Base-by-base conservation (phyloP, 2,797 vertebrate genomes). In the Sparus aurata region DNA sequence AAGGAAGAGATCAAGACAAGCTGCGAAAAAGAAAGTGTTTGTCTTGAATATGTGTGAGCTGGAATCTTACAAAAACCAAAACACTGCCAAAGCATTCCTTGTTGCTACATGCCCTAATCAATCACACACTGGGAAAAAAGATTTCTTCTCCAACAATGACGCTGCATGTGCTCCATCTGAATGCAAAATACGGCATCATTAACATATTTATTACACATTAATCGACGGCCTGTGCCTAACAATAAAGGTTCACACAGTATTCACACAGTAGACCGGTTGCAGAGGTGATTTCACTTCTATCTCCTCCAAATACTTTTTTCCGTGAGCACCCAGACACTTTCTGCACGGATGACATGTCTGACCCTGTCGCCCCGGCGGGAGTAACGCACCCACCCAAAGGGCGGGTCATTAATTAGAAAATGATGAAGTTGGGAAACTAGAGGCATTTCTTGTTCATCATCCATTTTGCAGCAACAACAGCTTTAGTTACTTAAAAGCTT, bases 41-140 rank as follows among this genome's bases (percentile, higher is more conserved):
- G 13, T 63, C 5, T 23, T 9, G 27, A 62, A 71, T 57, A n/a
- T 61, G 55, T 55, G 13, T 55, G 6, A 61, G 43, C 12, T 43
- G 13, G 52, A 77, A 64, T 69, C 58, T 27, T 77, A 34, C 57
- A 63, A 53, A 61, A 67, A 45, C 3, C 9, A 10, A 77, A 80
- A 69, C 4, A 3, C 64, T 73, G 63, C 58, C 60, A 85, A 78
- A 59, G 16, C 41, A 55, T 75, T 75, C 9, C 53, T 58, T 82
- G 76, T 74, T 85, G 4, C 63, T 72, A 68, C 84, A 73, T 78
- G 79, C 25, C 57, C 22, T 53, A 22, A 71, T 80, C 53, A 82
- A 83, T 77, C 57, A 70, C 41, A 20, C 43, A 27, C 5, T 15
- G 3, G 2, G 6, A n/a, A 49, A 3, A 5, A 20, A n/a, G 12